These are phyloP conservation scores for Meandrina meandrites DNA, from an alignment of 92 coral and sea anemone genomes.

Conservation along the genomic window DNA sequence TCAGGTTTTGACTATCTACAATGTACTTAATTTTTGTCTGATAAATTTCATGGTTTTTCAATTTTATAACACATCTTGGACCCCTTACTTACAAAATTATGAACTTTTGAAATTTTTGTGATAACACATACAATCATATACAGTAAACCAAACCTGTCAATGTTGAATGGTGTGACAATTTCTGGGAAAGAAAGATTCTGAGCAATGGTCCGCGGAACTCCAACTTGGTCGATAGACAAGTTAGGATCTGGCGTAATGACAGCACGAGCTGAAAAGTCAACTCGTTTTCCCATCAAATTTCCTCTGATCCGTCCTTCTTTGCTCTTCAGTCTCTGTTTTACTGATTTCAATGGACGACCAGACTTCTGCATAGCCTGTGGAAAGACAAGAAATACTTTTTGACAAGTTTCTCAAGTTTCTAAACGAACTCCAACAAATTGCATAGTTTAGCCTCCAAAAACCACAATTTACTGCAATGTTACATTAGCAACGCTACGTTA, in stretches of 20 bases:
- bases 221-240: slow-evolving; percentile 95
- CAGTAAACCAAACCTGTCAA: slow-evolving; percentile 73
- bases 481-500: not conserved
- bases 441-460: not conserved
- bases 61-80: not conserved
- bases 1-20: not conserved
- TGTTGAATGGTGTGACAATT: slow-evolving; percentile 98
- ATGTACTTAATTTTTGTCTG: not conserved
- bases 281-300: slow-evolving; percentile 98
- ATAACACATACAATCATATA: not conserved
- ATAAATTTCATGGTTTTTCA: not conserved
- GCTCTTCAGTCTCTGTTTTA: slow-evolving; percentile 96
- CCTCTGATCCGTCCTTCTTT: slow-evolving; percentile 99
- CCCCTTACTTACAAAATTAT: not conserved
- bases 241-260: slow-evolving; percentile 99
- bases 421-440: not conserved
- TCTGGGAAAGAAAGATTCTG: slow-evolving; percentile 98
- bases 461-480: not conserved
- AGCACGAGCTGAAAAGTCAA: slow-evolving; percentile 99
- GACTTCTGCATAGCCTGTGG: slow-evolving; percentile 99
- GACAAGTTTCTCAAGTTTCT: not conserved
- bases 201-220: slow-evolving; percentile 97
- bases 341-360: slow-evolving; percentile 96
- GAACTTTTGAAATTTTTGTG: not conserved
- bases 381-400: not conserved